Percentiles rank a stretch among this genome's conserved stretches.
Conservation (phyloP, 2,888 invertebrate species). For the Alentia gelatinosa region DNA sequence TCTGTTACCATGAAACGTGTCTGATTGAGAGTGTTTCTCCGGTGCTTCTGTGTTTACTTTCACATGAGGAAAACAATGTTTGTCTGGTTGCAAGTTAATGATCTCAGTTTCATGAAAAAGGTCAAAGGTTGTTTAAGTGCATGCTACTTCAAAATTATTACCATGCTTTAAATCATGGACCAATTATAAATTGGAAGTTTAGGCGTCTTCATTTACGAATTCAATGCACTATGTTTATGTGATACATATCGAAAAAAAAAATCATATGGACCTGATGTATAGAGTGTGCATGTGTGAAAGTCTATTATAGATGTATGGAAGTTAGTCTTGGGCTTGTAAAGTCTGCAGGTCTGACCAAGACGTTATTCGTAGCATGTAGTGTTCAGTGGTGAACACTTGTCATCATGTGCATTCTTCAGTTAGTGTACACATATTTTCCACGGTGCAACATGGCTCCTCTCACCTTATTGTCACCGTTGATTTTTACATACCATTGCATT, state of each 20-base stretch:
- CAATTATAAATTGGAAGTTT: slow-evolving; percentile 20
- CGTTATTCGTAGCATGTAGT: neutral
- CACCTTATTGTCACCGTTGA: neutral
- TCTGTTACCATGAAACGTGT: too few relatives aligned
- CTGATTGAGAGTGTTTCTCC: too few relatives aligned
- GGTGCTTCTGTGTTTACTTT: neutral
- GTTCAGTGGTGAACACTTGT: neutral
- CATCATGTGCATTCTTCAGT: neutral
- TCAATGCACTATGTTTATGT: slow-evolving; percentile 30
- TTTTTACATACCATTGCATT: slow-evolving; percentile 44
- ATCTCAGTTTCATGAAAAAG: slow-evolving; percentile 13
- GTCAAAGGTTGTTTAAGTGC: slow-evolving; percentile 40
- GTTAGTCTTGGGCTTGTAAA: neutral
- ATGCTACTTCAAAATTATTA: neutral
- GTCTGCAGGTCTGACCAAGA: neutral
- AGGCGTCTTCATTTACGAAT: neutral
- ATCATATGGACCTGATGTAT: neutral
- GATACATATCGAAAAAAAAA: slow-evolving; percentile 44
- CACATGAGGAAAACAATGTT: neutral
- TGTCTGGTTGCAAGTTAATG: slow-evolving; percentile 32
- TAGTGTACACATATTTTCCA: neutral
- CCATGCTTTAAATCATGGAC: neutral
- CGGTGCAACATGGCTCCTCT: neutral
- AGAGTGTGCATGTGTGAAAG: neutral
- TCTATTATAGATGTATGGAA: neutral